Base-by-base conservation (phyloP, 2,113 vertebrate genomes). In the Lagenorhynchus albirostris region DNA sequence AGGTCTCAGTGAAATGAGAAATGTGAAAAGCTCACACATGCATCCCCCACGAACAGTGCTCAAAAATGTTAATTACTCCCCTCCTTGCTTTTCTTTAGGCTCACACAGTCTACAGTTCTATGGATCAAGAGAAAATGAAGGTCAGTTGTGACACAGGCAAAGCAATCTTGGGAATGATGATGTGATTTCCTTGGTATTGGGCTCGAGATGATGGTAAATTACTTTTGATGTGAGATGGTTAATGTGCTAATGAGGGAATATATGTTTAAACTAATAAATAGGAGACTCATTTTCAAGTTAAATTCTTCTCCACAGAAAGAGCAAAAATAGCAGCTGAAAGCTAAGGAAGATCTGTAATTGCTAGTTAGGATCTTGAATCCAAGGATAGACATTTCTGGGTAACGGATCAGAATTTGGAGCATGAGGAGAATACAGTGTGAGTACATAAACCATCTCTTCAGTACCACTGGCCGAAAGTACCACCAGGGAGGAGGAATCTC, bases 381-480 rank as follows among this genome's bases (percentile, higher is more conserved):
- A 58, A 50, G 23, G 47, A 31, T 21, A 71, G 8, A 60, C 7
- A 29, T 29, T 2, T 33, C 36, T 25, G 6, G n/a, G 38, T 18
- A 11, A 14, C 0, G 4, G 33, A 65, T n/a, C 9, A 33, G 41
- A 70, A 79, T 84, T 84, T 53, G 83, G n/a, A 29, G 15, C 17
- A 26, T 38, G 25, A 86, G 26, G 8, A 71, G 15, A 68, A 53
- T 68, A 10, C 23, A 83, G 36, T 5, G 1, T 21, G 25, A 68
- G 2, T 7, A 25, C 5, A 36, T 8, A 84, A 60, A 44, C 3
- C 23, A 8, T 25, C 26, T 6, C 74, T 67, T 73, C 13, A 63
- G 74, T 3, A 53, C 14, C 31, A n/a, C 8, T 41, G 36, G 3
- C 3, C 0, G 6, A 47, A 12, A 2, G 23, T 4, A 8, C 50